Conservation (phyloP, 2,888 invertebrate genomes). For the Trileptium ribeirensis region DNA sequence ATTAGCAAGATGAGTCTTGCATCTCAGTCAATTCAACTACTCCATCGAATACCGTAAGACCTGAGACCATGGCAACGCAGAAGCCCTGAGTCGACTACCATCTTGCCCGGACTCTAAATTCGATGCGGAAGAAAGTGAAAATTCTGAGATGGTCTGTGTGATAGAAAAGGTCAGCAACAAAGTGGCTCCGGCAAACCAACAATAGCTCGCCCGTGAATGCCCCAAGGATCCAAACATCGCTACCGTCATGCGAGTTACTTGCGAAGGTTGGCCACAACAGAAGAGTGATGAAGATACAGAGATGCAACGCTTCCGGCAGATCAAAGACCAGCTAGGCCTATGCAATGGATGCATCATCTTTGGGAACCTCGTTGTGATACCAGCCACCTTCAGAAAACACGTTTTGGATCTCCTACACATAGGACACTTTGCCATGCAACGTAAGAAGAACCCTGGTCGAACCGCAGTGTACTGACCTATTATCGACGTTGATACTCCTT, state of each 20-base stretch:
- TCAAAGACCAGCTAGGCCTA: constrained; percentile 3
- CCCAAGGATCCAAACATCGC: neutral
- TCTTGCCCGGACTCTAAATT: constrained; percentile 8
- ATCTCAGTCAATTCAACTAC: constrained; percentile 16
- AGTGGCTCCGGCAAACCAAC: neutral
- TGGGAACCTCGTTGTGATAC: neutral
- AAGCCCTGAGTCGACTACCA: constrained; percentile 33
- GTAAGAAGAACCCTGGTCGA: neutral
- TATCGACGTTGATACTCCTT: constrained; percentile 21
- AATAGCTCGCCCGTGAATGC: neutral
- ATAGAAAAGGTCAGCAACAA: neutral
- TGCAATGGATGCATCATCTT: constrained; percentile 36
- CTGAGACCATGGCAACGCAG: constrained; percentile 29
- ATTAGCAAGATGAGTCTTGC: constrained; percentile 28
- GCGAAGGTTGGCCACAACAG: constrained; percentile 7
- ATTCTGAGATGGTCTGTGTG: constrained; percentile 2
- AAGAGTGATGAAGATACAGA: neutral
- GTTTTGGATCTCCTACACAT: neutral
- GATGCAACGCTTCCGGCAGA: neutral
- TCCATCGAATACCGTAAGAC: constrained; percentile 12
- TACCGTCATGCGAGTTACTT: neutral
- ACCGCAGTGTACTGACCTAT: neutral
- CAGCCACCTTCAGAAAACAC: neutral
- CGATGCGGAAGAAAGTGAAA: constrained; percentile 20
- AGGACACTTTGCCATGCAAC: constrained; percentile 30